Conservation (phyloP, 2,888 invertebrate genomes). For the Oligia strigilis region DNA sequence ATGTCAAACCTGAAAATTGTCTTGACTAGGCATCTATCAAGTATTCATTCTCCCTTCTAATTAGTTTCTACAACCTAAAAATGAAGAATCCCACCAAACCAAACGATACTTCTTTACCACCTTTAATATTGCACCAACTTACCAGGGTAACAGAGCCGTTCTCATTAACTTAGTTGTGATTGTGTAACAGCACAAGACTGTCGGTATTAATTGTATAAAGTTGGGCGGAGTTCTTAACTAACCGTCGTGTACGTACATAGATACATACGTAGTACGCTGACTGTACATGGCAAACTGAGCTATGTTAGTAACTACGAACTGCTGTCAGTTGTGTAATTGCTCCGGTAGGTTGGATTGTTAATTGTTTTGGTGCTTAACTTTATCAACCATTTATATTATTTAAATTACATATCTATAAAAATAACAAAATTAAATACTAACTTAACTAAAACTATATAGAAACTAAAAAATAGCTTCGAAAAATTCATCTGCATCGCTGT, state of each 20-base stretch:
- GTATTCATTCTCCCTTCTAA: no score
- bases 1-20: no score
- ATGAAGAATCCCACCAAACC: neutral
- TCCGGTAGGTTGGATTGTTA: neutral
- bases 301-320: neutral
- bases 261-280: neutral
- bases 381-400: no score
- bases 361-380: neutral
- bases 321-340: neutral
- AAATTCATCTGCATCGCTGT: no score
- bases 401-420: no score
- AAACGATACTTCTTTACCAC: neutral
- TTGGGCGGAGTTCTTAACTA: constrained; percentile 57
- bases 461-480: no score
- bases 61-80: neutral
- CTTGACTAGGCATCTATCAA: no score
- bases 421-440: no score
- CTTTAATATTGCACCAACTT: neutral
- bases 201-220: constrained; percentile 55
- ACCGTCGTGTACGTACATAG: constrained; percentile 14
- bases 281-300: constrained; percentile 20
- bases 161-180: constrained; percentile 49
- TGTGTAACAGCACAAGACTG: constrained; percentile 37
- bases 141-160: constrained; percentile 13
- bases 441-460: no score